Percentiles rank a stretch among this genome's conserved stretches.
Evolutionary conservation across 2,888 invertebrate genomes (phyloP).

Genomic region (Drosophila bunnanda): DNA sequence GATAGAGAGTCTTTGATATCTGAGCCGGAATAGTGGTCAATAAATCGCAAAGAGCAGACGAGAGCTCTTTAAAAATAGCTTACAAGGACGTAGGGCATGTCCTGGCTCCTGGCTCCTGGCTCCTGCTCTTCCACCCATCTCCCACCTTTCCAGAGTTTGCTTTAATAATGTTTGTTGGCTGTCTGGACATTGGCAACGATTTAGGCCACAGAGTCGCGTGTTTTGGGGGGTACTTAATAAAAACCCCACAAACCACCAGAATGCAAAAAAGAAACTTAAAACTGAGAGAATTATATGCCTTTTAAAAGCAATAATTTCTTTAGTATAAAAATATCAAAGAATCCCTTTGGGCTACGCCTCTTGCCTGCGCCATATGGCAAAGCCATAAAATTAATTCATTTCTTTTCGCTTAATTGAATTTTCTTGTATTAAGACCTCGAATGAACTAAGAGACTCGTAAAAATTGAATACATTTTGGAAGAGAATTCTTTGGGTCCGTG

Average conservation of each 20-base stretch:
- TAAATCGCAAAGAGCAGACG: constrained; percentile 28
- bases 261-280: not conserved
- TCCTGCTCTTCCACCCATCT: not conserved
- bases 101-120: constrained; percentile 3
- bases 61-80: constrained; percentile 36
- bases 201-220: not conserved
- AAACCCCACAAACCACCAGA: not conserved
- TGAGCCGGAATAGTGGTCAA: constrained; percentile 8
- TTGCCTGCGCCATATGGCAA: constrained; percentile 4
- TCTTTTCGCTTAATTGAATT: constrained; percentile 42
- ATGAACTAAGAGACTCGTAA: not conserved
- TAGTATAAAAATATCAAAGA: too few relatives aligned
- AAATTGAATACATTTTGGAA: not conserved
- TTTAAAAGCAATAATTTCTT: not conserved
- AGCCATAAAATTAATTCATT: constrained; percentile 42
- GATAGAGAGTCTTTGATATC: constrained; percentile 1
- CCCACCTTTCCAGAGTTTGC: not conserved
- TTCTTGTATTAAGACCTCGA: constrained; percentile 26
- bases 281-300: too few relatives aligned
- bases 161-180: constrained; percentile 14
- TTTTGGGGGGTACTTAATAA: not conserved
- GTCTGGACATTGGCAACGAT: constrained; percentile 8
- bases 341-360: not conserved
- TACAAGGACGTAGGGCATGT: constrained; percentile 7
- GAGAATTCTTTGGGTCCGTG: not conserved